Evolutionary conservation across 2,888 invertebrate genomes (phyloP).

Genomic region (Cryptus armator): DNA sequence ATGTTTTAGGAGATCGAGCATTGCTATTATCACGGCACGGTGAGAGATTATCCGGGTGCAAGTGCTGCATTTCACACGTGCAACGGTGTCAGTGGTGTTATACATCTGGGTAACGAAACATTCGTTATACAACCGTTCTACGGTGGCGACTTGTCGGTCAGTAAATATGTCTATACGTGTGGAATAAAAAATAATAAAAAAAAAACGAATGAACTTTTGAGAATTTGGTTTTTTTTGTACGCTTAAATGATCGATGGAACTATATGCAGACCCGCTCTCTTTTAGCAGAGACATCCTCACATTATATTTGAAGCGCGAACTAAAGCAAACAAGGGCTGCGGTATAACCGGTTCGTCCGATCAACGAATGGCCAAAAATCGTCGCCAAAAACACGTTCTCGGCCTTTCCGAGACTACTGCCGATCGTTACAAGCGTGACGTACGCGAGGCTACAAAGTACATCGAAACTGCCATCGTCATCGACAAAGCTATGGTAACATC

Average conservation of each 20-base stretch:
- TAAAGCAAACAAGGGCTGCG: constrained; percentile 96
- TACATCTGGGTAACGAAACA: constrained; percentile 98
- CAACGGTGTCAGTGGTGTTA: constrained; percentile 98
- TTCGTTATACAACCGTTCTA: constrained; percentile 99
- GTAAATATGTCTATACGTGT: constrained; percentile 84
- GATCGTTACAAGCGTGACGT: constrained; percentile 90
- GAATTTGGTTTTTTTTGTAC: not conserved
- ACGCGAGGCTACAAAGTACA: constrained; percentile 96
- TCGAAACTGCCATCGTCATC: constrained; percentile 97
- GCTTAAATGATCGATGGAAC: constrained; percentile 61
- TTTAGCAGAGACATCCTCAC: constrained; percentile 98
- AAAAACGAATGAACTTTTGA: not conserved
- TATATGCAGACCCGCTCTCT: constrained; percentile 86
- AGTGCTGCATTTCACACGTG: constrained; percentile 99
- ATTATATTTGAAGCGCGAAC: constrained; percentile 98
- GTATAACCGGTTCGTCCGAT: constrained; percentile 92
- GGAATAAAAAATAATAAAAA: constrained; percentile 2
- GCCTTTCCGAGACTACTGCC: constrained; percentile 81
- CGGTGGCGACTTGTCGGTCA: constrained; percentile 98
- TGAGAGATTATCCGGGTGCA: constrained; percentile 98
- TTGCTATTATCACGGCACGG: constrained; percentile 99
- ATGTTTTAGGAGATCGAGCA: constrained; percentile 95
- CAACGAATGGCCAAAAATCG: constrained; percentile 89
- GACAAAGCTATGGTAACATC: constrained; percentile 95
- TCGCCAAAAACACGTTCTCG: constrained; percentile 87